Percentiles rank a stretch among this genome's conserved stretches.
phyloP scores from a whole-genome alignment of 2,113 vertebrate species.

The Motacilla alba region DNA sequence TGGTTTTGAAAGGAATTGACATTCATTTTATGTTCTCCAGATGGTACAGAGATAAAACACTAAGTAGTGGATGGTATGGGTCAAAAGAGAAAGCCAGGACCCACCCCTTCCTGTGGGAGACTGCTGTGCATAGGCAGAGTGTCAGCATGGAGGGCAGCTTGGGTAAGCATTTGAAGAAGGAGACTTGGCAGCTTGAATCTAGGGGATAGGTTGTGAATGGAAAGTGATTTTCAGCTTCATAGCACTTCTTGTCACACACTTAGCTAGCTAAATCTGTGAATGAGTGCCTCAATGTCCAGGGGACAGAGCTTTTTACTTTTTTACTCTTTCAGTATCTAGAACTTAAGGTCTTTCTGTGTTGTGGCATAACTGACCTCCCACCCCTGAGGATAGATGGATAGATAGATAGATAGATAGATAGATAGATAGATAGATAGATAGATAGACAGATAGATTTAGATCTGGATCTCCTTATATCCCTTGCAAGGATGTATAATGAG shows the following conservation, averaged over 20 bases:
- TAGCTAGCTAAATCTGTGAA: background rate
- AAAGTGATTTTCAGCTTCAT: background rate
- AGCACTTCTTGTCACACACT: background rate
- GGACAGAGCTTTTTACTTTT: background rate
- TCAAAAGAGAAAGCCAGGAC: background rate
- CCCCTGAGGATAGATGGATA: background rate
- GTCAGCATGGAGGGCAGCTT: background rate
- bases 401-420: background rate
- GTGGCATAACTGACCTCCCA: background rate
- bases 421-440: rapidly evolving
- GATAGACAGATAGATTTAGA: background rate
- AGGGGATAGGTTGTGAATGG: background rate
- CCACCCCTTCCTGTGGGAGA: background rate
- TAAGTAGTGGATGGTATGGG: background rate
- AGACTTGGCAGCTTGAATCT: background rate
- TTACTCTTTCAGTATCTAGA: background rate
- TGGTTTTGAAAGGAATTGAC: background rate
- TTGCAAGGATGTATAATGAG: background rate
- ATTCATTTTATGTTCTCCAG: background rate
- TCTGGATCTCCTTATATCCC: background rate
- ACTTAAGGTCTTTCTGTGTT: background rate
- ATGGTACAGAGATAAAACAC: background rate
- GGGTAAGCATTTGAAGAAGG: background rate
- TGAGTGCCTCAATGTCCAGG: background rate
- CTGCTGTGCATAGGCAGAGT: background rate